Percentiles rank a stretch among this genome's conserved stretches.
Conservation (phyloP, 1,140 invertebrate species). For the Pseudachorutes palmiensis region DNA sequence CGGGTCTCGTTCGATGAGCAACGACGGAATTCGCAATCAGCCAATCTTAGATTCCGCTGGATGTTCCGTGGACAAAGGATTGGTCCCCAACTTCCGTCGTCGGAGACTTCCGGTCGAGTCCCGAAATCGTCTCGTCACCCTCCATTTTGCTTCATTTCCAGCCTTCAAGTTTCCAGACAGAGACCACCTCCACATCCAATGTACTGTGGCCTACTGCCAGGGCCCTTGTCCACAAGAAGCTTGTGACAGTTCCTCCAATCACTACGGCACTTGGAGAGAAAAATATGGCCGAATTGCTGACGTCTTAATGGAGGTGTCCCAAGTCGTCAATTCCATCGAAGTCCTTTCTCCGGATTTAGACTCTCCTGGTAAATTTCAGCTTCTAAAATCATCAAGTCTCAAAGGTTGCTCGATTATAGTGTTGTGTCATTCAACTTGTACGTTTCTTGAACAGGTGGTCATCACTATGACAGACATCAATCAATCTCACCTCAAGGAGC, state of each 20-base stretch:
- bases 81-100: constrained; percentile 36
- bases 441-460: constrained; percentile 36
- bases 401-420: background rate
- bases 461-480: constrained; percentile 36
- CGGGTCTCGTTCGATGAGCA: constrained; percentile 45
- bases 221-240: constrained; percentile 52
- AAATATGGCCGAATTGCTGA: constrained; percentile 45
- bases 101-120: constrained; percentile 31
- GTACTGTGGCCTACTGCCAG: constrained; percentile 58
- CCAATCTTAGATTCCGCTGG: constrained; percentile 37
- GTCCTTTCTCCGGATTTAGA: constrained; percentile 66
- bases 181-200: constrained; percentile 57
- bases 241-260: constrained; percentile 33
- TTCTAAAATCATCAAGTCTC: no score
- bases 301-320: constrained; percentile 55
- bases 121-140: constrained; percentile 32
- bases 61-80: constrained; percentile 33
- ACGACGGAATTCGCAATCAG: constrained; percentile 31
- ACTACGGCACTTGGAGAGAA: constrained; percentile 37
- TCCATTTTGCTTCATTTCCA: constrained; percentile 54
- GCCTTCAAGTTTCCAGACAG: constrained; percentile 72
- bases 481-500: constrained; percentile 11
- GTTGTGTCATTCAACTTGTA: no score
- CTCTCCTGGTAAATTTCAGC: constrained; percentile 21
- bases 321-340: constrained; percentile 68